phyloP scores from a whole-genome alignment of 1,140 invertebrate species.

The Pogonomyrmex barbatus region DNA sequence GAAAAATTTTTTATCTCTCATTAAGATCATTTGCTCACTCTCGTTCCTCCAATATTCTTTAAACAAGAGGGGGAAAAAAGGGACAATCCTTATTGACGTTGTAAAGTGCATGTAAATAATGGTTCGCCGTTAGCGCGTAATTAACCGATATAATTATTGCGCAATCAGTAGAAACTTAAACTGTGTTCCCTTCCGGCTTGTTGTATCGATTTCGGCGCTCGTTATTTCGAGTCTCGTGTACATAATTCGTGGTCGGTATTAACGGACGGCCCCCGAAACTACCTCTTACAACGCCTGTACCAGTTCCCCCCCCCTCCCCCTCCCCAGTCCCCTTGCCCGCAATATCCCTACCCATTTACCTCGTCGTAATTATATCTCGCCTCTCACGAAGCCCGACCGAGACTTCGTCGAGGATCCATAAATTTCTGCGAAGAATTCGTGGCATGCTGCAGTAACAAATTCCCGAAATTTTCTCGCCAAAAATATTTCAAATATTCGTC shows the following conservation, averaged over 20 bases:
- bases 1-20: slow-evolving; percentile 25
- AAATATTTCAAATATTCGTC: slow-evolving; percentile 73
- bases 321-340: slow-evolving; percentile 5
- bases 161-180: slow-evolving; percentile 70
- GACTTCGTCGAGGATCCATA: slow-evolving; percentile 74
- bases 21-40: background rate
- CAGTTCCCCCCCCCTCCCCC: background rate
- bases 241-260: slow-evolving; percentile 58
- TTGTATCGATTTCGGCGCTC: slow-evolving; percentile 70
- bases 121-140: slow-evolving; percentile 38
- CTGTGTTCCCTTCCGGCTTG: slow-evolving; percentile 50
- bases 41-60: background rate
- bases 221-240: slow-evolving; percentile 66
- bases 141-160: slow-evolving; percentile 67
- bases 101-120: slow-evolving; percentile 36
- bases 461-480: slow-evolving; percentile 73
- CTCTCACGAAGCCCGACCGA: slow-evolving; percentile 69
- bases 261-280: slow-evolving; percentile 52
- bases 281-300: slow-evolving; percentile 44
- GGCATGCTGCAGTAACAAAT: slow-evolving; percentile 68
- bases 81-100: background rate
- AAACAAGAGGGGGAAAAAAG: background rate
- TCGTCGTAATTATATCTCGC: slow-evolving; percentile 72
- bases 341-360: slow-evolving; percentile 37
- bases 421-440: slow-evolving; percentile 73